A percentile compares a stretch with the other conserved stretches of the same genome.
Conservation (phyloP, 1,140 invertebrate species). For the Lerema accius region DNA sequence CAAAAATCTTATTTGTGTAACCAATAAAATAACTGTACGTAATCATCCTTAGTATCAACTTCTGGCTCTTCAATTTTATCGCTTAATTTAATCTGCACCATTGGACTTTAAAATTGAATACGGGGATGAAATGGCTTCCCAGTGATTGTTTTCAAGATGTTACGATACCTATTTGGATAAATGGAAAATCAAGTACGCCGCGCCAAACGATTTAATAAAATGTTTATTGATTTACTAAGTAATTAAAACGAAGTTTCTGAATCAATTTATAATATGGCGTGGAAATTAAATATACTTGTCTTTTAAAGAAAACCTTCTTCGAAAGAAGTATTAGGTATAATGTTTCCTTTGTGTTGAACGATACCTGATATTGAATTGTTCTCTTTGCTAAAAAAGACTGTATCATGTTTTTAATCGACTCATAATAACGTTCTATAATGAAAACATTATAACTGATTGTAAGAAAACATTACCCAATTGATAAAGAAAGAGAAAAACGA, state of each 20-base stretch:
- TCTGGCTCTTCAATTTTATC: slow-evolving; percentile 28
- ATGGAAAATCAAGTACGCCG: slow-evolving; percentile 13
- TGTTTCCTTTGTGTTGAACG: no score
- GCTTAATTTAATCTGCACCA: slow-evolving; percentile 29
- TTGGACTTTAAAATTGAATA: slow-evolving; percentile 34
- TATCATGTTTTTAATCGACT: no score
- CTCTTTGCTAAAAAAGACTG: no score
- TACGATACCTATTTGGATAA: slow-evolving; percentile 34
- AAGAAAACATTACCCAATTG: no score
- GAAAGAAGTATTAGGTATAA: no score
- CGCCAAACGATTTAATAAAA: slow-evolving; percentile 9
- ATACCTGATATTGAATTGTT: no score
- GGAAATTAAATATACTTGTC: background rate
- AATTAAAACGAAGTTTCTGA: background rate
- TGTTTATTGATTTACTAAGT: slow-evolving; percentile 19
- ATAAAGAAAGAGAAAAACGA: no score
- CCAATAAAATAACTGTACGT: no score
- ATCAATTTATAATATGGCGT: background rate
- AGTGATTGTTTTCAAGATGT: slow-evolving; percentile 32
- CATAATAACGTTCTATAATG: no score
- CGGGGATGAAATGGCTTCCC: slow-evolving; percentile 19
- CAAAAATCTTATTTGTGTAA: no score
- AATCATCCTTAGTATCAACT: background rate
- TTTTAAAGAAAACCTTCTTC: no score
- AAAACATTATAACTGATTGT: no score